Conservation (phyloP, 1,140 invertebrate species). For the Belonocnema kinseyi region DNA sequence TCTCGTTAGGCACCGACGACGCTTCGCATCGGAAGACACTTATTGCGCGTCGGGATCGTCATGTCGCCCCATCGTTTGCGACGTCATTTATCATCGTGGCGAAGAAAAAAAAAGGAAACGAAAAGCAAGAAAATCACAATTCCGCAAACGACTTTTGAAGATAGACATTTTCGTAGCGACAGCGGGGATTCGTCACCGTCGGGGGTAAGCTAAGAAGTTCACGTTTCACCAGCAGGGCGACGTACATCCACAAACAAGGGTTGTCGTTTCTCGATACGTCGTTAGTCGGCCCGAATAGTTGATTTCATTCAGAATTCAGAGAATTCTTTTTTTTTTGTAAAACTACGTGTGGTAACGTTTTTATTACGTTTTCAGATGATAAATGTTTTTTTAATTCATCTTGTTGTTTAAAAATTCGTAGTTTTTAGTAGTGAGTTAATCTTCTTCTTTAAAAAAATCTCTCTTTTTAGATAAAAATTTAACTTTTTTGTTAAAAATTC, state of each 20-base stretch:
- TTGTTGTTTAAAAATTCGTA: too few relatives aligned
- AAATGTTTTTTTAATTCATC: too few relatives aligned
- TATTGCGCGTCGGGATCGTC: slow-evolving; percentile 5
- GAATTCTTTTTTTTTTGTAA: too few relatives aligned
- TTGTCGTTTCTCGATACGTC: background rate
- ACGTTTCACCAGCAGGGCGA: background rate
- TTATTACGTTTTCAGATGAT: too few relatives aligned
- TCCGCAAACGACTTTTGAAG: slow-evolving; percentile 29
- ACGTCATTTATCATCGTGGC: slow-evolving; percentile 26
- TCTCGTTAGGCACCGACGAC: slow-evolving; percentile 21
- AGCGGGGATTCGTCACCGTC: slow-evolving; percentile 8
- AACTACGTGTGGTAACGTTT: too few relatives aligned
- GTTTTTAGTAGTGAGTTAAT: too few relatives aligned
- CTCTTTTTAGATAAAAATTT: too few relatives aligned
- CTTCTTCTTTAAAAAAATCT: too few relatives aligned
- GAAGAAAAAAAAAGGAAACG: slow-evolving; percentile 13
- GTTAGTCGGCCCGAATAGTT: background rate
- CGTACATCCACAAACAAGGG: slow-evolving; percentile 18
- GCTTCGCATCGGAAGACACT: slow-evolving; percentile 3
- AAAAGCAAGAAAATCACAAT: slow-evolving; percentile 32
- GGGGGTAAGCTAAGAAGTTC: slow-evolving; percentile 21
- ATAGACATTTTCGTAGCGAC: slow-evolving; percentile 10
- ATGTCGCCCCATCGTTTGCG: slow-evolving; percentile 27
- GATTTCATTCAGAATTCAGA: background rate
- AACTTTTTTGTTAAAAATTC: too few relatives aligned